Percentiles rank a stretch among this genome's conserved stretches.
These are phyloP conservation scores for Aporophyla nigra DNA, from an alignment of 2,888 invertebrate species.

Conservation along the genomic window DNA sequence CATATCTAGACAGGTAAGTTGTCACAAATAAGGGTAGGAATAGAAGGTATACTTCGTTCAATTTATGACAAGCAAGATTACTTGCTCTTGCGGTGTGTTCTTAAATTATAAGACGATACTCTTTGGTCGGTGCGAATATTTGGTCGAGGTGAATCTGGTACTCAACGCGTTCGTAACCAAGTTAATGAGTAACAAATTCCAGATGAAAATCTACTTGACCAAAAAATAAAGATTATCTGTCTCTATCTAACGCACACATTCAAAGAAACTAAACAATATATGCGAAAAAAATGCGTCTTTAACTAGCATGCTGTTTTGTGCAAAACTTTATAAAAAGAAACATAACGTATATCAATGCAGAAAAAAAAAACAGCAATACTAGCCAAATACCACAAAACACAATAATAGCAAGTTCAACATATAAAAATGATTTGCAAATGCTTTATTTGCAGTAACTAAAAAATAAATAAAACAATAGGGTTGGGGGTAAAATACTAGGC, in stretches of 20 bases:
- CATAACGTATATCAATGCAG: neutral
- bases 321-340: neutral
- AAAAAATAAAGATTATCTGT: neutral
- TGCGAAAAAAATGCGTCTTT: too few species aligned
- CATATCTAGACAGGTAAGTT: constrained; percentile 23
- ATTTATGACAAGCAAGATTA: neutral
- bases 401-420: too few species aligned
- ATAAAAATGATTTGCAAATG: too few species aligned
- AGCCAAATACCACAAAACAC: too few species aligned
- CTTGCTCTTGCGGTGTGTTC: neutral
- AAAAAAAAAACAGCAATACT: too few species aligned
- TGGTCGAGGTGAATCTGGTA: neutral
- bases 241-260: neutral
- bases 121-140: neutral
- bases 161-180: neutral
- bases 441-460: too few species aligned
- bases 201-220: neutral
- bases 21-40: neutral
- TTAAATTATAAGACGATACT: neutral
- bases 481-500: too few species aligned
- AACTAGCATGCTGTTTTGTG: neutral
- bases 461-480: too few species aligned
- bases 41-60: constrained; percentile 2
- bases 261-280: neutral
- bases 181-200: neutral